Percentiles rank a stretch among this genome's conserved stretches.
These are phyloP conservation scores for Delphinapterus leucas DNA, from an alignment of 2,113 vertebrate genomes.

Conservation along the genomic window DNA sequence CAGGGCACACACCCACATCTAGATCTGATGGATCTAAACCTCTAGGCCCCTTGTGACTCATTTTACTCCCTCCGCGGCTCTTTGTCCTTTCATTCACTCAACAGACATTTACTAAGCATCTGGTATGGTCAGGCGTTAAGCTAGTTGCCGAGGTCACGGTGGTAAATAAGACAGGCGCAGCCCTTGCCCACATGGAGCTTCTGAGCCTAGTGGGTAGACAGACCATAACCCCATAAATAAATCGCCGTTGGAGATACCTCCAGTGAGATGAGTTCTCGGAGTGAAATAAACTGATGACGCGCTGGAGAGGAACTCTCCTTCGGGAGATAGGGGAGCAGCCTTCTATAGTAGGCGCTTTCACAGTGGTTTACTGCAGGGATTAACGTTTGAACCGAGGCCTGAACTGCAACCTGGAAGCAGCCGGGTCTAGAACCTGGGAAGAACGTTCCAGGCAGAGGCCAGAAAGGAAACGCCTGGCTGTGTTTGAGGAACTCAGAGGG, in stretches of 20 bases:
- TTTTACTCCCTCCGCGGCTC: fast-evolving
- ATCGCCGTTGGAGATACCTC: fast-evolving
- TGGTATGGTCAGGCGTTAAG: fast-evolving
- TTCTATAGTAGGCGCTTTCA: fast-evolving
- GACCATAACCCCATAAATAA: background rate
- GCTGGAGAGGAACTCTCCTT: too few relatives aligned
- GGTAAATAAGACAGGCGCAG: background rate
- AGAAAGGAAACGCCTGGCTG: background rate
- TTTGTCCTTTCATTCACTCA: background rate
- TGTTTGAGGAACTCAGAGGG: background rate
- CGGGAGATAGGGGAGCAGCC: too few relatives aligned
- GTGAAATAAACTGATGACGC: background rate
- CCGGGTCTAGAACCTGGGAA: background rate
- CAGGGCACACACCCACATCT: fast-evolving
- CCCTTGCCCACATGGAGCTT: too few relatives aligned
- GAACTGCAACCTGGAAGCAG: background rate
- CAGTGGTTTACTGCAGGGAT: background rate
- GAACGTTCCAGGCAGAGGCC: background rate
- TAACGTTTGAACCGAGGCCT: background rate
- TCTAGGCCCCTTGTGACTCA: background rate
- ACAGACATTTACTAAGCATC: background rate
- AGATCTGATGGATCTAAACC: too few relatives aligned
- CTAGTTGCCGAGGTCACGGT: fast-evolving
- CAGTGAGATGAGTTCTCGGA: fast-evolving
- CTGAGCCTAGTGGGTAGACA: background rate